Base-by-base conservation (phyloP, 2,888 invertebrate species). In the Calliopum simillimum region DNA sequence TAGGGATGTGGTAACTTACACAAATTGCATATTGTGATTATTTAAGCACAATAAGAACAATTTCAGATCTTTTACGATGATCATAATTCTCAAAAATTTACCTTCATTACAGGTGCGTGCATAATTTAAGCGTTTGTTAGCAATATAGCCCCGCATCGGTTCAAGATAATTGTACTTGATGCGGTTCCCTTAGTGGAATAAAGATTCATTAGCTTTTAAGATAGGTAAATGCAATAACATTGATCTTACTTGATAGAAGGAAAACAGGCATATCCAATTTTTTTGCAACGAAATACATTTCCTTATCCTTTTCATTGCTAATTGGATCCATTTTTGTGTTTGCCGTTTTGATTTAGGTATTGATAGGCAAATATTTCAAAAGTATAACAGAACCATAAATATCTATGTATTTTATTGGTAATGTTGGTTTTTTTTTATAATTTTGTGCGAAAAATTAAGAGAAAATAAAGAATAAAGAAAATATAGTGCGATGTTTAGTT, bases 241-340 rank as follows among this genome's bases (percentile, higher is more conserved):
- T 8, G n/a, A 13, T 61, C 76, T 75, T 75, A 84, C 84, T 81
- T 44, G 83, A 77, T 1, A 77, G 43, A 76, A 84, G 77, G 63
- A 82, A 83, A 0, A 84, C 75, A 5, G 84, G 83, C 61, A 83
- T 62, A 41, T 75, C 76, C 74, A 83, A 76, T 14, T 76, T 77
- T 14, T 80, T 75, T 6, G 80, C 63, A 49, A 78, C 74, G 33
- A 81, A 79, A 65, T 72, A 74, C 69, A 79, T 74, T 0, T 74
- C 21, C 4, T 33, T 47, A 11, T 16, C 12, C 1, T 41, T 25
- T 51, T 11, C 21, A 51, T 51, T 51, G 14, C 11, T n/a, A 51
- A 51, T 16, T 19, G 21, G 2, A n/a, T 51, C 21, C 11, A 19
- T 19, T 19, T 3, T 51, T 19, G 11, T 51, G 11, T 11, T 51